Evolutionary conservation across 2,888 invertebrate genomes (phyloP).

Genomic region (Cataglyphis cursor): DNA sequence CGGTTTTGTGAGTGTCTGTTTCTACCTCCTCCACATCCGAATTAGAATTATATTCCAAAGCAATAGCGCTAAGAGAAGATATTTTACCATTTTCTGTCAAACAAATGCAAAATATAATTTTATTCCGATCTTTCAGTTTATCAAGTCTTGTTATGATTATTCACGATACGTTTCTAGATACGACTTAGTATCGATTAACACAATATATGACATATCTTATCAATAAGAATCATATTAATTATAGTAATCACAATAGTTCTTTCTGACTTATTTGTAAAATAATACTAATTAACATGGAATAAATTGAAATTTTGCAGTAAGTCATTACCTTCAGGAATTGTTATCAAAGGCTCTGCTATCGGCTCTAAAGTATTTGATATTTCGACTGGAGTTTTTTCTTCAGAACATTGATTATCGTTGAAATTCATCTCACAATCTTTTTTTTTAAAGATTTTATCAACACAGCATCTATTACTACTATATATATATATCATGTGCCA

Average conservation of each 20-base stretch:
- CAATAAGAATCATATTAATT: constrained; percentile 41
- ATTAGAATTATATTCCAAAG: constrained; percentile 79
- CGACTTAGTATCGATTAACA: neutral
- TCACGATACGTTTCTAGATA: neutral
- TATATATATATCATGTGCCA: no score
- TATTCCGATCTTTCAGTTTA: no score
- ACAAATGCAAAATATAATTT: neutral
- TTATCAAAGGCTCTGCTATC: constrained; percentile 97
- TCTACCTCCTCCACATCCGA: constrained; percentile 72
- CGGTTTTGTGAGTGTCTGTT: neutral
- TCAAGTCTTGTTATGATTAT: neutral
- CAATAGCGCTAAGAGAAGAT: constrained; percentile 74
- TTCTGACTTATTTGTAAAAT: neutral
- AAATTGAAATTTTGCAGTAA: constrained; percentile 26
- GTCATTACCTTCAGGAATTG: constrained; percentile 91
- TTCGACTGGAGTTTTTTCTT: constrained; percentile 92
- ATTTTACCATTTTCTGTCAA: constrained; percentile 36
- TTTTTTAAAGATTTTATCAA: neutral
- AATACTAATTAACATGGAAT: neutral
- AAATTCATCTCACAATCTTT: neutral
- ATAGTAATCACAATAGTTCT: constrained; percentile 6
- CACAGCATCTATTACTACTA: neutral
- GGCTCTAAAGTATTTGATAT: constrained; percentile 98
- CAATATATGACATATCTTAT: neutral
- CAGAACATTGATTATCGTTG: neutral